Evolutionary conservation across 2,888 invertebrate genomes (phyloP), one percentile per base, ranked within the genome.

Genomic region (Galeruca laticollis): DNA sequence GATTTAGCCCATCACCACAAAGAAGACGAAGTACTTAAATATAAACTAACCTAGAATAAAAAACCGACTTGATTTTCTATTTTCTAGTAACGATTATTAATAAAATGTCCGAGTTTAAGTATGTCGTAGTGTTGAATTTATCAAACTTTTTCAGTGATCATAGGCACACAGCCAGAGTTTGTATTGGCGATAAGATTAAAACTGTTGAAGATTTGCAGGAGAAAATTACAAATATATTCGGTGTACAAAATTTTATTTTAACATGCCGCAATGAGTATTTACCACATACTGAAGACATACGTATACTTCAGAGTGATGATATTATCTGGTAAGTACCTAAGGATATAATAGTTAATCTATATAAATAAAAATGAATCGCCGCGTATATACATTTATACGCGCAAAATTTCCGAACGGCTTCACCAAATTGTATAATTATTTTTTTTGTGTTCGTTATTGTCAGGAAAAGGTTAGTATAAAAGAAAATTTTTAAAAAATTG

Each of bases 201-300:
- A 70, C 69, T 13, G 60, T 75, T 21, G 18, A 59, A 59, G 75
- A 73, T 68, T 60, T 75, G 9, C 56, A 72, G 13, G 37, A 69
- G 18, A 72, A 64, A 43, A 70, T 75, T 18, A 31, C 57, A 33
- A 13, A 47, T 15, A 54, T 72, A 67, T 75, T 73, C 54, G 20
- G 31, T 5, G 65, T 75, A 33, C 9, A 68, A n/a, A 61, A 72
- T 57, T 73, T 75, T 18, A 31, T 62, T 59, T 71, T 75, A 67
- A 60, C 60, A 52, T 57, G 64, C 26, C 56, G 62, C 15, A 69
- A 72, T 47, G 67, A 73, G n/a, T 75, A 43, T 64, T 68, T 75
- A 31, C 75, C 75, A 13, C 68, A 71, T 11, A 56, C 72, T n/a
- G 75, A 75, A 67, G 72, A 73, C 69, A 64, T 70, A 10, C 62